Evolutionary conservation across 2,797 vertebrate genomes (phyloP), one percentile per base, ranked within the genome.

Genomic region (Myioborus miniatus): DNA sequence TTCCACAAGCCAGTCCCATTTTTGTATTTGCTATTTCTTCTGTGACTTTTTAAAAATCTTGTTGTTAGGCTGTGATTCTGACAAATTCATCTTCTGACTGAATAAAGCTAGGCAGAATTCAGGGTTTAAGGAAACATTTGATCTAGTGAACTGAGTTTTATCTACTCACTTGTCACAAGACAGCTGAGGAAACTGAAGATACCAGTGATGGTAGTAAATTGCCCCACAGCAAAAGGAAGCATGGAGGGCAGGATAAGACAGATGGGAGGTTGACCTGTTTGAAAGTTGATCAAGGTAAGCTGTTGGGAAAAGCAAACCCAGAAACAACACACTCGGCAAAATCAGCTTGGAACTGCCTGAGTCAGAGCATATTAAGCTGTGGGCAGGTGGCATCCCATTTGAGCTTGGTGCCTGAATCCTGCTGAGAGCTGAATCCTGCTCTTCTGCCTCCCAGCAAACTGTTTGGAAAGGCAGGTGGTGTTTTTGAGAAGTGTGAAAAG

Each of bases 271-370:
- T 62, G 79, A 34, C 72, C 93, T 11, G 1, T 68, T 74, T 77
- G 64, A 87, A 89, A 93, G 89, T 37, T 88, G 52, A 69, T 71
- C 47, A 43, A 89, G 80, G 84, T 83, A 41, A 83, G 34, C 27
- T 60, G 18, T 49, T 85, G 59, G 2, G 89, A 65, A 83, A 88
- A 86, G 43, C 65, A 83, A 90, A 86, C 47, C 12, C 55, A 76
- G 74, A 93, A 91, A 65, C 41, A 86, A 34, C 24, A 36, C 2
- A 0, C 24, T 90, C 83, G 34, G 85, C 89, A 90, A 88, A 87
- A 93, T 79, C 72, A 39, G 29, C 52, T 56, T 67, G 79, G 77
- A 91, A 94, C 34, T 58, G 69, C 22, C 69, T 52, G 43, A 89
- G 58, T 83, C 0, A 3, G 15, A 56, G 83, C 32, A 20, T 58